Percentiles rank a stretch among this genome's conserved stretches.
Conservation (phyloP, 2,797 vertebrate genomes). For the Galagoides demidoff region DNA sequence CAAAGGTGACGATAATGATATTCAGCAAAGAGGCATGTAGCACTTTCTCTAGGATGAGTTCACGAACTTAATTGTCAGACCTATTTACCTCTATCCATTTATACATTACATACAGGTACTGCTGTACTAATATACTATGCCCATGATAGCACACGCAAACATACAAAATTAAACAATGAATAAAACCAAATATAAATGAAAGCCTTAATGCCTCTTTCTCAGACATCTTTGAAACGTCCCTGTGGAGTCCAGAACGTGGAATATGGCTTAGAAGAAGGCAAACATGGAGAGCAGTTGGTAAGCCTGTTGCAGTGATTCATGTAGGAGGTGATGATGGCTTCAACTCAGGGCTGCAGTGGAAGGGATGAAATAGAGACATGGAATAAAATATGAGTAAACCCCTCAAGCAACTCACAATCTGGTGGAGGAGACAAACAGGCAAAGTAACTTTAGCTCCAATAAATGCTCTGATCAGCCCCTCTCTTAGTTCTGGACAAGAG, state of each 20-base stretch:
- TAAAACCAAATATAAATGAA: conserved; percentile 44
- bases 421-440: not conserved
- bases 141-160: not conserved
- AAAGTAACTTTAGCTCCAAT: not conserved
- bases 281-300: not conserved
- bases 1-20: no score
- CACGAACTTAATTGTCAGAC: no score
- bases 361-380: not conserved
- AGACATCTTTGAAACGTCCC: conserved; percentile 14
- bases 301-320: not conserved
- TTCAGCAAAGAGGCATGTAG: no score
- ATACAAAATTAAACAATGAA: conserved; percentile 5
- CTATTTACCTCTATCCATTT: not conserved
- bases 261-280: not conserved
- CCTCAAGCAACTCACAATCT: not conserved
- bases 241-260: not conserved
- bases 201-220: not conserved
- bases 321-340: not conserved
- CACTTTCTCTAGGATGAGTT: no score
- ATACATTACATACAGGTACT: not conserved
- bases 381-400: conserved; percentile 31
- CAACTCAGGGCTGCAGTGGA: not conserved
- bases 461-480: conserved; percentile 14
- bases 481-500: not conserved
- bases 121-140: not conserved